Evolutionary conservation across 2,888 invertebrate species (phyloP), one percentile per base, ranked within the genome.

Genomic region (Tiliacea aurago): DNA sequence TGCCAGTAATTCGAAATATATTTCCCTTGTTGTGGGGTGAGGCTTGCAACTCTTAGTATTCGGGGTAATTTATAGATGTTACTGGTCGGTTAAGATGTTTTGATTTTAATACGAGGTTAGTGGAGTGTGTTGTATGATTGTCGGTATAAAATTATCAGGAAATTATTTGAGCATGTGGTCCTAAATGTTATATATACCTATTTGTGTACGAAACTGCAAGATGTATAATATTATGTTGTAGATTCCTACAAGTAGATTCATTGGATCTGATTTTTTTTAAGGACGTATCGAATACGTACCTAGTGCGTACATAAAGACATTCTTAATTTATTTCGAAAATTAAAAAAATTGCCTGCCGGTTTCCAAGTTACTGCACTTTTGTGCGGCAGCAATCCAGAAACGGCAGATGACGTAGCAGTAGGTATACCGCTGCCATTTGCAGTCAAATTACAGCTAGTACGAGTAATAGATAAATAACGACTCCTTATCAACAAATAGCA

Each of bases 1-100:
- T 88, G 82, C 87, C 84, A 87, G 86, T 91, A 90, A 88, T 89
- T 90, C 86, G 85, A 88, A 89, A 91, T 92, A 88, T 92, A 90
- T 91, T 89, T 87, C 88, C 88, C 88, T 86, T 83, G 85, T 83
- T 87, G 83, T 80, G 82, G 85, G 80, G 84, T 84, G 70, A 83
- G 83, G 86, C 85, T 80, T 73, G 81, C 80, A 83, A 84, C 84
- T 84, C 82, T 81, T 85, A 85, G 79, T 78, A 69, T 87, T 82
- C 82, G 55, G 86, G 84, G 79, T 88, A 86, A 86, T 86, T 87
- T 88, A 87, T 87, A 68, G 87, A 86, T 82, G 80, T 79, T 84
- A 59, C 64, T 67, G 65, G 58, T 76, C 61, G 80, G 79, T 76
- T 81, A 87, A 86, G 86, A 86, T 83, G 81, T 86, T 86, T 81